A percentile compares a stretch with the other conserved stretches of the same genome.
Conservation (phyloP, 2,797 vertebrate species). For the Sphenopsis melanotis region DNA sequence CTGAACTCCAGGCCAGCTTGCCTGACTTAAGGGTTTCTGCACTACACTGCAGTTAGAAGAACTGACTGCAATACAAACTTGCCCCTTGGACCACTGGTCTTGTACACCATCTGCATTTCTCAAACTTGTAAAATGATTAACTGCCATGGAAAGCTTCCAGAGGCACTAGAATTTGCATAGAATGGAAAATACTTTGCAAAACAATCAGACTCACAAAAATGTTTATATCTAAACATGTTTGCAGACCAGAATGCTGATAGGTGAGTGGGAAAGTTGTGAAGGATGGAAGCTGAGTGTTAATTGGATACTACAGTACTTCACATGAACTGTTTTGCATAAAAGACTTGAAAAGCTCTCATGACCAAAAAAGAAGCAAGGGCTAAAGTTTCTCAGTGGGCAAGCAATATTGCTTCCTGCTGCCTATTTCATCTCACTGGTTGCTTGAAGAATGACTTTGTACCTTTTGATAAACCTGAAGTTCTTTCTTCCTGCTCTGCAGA, state of each 20-base stretch:
- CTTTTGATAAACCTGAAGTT: slow-evolving; percentile 86
- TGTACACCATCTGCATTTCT: not conserved
- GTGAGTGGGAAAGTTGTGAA: not conserved
- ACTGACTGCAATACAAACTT: not conserved
- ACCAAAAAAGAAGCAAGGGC: not conserved
- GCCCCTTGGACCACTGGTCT: not conserved
- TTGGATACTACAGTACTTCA: not conserved
- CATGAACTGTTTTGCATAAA: not conserved
- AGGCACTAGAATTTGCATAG: not conserved
- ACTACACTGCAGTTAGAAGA: not conserved
- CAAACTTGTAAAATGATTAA: not conserved
- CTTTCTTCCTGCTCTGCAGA: slow-evolving; percentile 80
- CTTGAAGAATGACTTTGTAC: slow-evolving; percentile 67
- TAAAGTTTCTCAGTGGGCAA: not conserved
- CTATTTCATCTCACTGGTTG: not conserved
- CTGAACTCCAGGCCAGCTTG: not conserved
- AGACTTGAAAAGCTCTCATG: not conserved
- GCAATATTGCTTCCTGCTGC: not conserved
- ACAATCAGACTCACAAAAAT: not conserved
- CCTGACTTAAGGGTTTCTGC: not conserved
- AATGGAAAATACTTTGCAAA: not conserved
- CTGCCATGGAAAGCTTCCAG: not conserved
- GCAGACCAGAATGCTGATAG: not conserved
- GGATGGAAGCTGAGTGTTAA: not conserved
- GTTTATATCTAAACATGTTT: not conserved